phyloP scores from a whole-genome alignment of 2,113 vertebrate species.

The Psettodes erumei region DNA sequence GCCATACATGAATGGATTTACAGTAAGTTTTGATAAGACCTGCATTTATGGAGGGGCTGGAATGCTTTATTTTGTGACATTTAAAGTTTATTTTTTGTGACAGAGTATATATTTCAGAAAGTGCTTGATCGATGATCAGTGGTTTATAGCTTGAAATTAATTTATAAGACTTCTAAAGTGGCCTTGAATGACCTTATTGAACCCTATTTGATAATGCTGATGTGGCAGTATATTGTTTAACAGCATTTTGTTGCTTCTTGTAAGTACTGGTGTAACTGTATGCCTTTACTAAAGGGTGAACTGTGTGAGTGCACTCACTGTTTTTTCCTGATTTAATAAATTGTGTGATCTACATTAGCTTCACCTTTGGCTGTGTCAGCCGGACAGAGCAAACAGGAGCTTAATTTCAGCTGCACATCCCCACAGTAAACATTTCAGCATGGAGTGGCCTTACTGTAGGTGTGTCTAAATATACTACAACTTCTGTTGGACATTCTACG shows the following conservation, averaged over 20 bases:
- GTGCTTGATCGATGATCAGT: conserved; percentile 32
- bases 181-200: conserved; percentile 50
- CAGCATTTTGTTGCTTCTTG: conserved; percentile 43
- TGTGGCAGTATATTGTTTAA: conserved; percentile 22
- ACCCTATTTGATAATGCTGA: conserved; percentile 32
- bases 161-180: conserved; percentile 46
- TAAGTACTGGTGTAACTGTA: conserved; percentile 45
- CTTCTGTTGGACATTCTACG: no score
- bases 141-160: conserved; percentile 23
- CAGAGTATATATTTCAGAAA: conserved; percentile 57
- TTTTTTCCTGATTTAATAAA: conserved; percentile 31
- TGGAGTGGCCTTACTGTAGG: neutral
- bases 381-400: neutral
- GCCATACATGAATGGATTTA: conserved; percentile 47
- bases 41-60: conserved; percentile 27
- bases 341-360: neutral
- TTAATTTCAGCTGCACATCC: neutral
- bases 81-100: conserved; percentile 71
- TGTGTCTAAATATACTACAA: neutral
- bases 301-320: conserved; percentile 29
- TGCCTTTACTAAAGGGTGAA: conserved; percentile 53
- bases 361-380: neutral
- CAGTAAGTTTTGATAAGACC: conserved; percentile 45
- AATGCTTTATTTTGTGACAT: conserved; percentile 52
- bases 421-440: neutral